A percentile compares a stretch with the other conserved stretches of the same genome.
Evolutionary conservation across 2,888 invertebrate species (phyloP).

Genomic region (Caenorhabditis plicata): DNA sequence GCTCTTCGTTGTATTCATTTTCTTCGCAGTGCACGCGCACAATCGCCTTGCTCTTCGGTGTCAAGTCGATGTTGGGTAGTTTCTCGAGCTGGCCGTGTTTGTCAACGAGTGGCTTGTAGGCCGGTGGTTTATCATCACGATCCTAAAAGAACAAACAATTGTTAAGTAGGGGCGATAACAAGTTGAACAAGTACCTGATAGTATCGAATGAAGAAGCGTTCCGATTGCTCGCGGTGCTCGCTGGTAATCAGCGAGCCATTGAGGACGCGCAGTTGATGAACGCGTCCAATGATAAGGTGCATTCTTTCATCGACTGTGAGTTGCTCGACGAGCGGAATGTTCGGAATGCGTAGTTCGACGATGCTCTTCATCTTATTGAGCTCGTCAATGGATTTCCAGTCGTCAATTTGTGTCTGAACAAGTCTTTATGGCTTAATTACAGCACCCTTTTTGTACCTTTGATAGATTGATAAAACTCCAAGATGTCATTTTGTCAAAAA

Average conservation of each 20-base stretch:
- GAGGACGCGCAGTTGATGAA: conserved; percentile 62
- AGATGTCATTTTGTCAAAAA: conserved; percentile 22
- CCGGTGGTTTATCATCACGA: conserved; percentile 36
- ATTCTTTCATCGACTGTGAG: conserved; percentile 43
- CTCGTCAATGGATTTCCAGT: conserved; percentile 75
- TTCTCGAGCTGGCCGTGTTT: conserved; percentile 51
- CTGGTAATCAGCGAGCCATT: conserved; percentile 66
- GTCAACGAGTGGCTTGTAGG: conserved; percentile 42
- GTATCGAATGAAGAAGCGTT: conserved; percentile 67
- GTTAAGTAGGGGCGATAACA: conserved; percentile 1
- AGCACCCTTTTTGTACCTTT: conserved; percentile 21
- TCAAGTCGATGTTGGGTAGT: conserved; percentile 61
- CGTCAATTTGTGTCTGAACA: conserved; percentile 39
- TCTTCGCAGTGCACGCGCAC: conserved; percentile 47
- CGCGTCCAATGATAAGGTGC: conserved; percentile 51
- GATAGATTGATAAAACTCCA: conserved; percentile 37
- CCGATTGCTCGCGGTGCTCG: conserved; percentile 66
- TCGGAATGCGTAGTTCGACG: conserved; percentile 81
- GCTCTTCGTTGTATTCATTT: conserved; percentile 28
- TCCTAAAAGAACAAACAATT: conserved; percentile 27
- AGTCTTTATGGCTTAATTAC: not conserved
- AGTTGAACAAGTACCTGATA: conserved; percentile 50
- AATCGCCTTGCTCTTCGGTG: conserved; percentile 47
- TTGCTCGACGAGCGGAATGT: conserved; percentile 71
- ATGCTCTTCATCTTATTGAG: conserved; percentile 83